phyloP scores from a whole-genome alignment of 1,140 invertebrate genomes.

The Drosophila nasuta region DNA sequence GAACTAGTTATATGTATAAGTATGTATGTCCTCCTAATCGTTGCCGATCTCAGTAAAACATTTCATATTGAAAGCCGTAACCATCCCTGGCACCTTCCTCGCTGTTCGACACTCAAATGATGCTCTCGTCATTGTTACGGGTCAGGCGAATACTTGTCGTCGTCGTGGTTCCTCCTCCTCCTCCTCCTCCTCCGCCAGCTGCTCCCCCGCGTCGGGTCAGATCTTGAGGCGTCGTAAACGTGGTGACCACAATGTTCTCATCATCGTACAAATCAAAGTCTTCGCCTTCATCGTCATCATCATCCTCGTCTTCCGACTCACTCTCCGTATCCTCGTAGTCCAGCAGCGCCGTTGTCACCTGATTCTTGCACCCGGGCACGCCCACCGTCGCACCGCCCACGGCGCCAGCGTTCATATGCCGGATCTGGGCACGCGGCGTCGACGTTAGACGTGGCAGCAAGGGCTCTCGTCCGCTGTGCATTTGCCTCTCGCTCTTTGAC shows the following conservation, averaged over 20 bases:
- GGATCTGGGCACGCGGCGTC: constrained; percentile 77
- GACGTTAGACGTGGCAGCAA: constrained; percentile 71
- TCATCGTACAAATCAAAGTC: constrained; percentile 84
- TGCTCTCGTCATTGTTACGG: constrained; percentile 83
- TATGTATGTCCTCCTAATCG: constrained; percentile 11
- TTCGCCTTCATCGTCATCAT: constrained; percentile 80
- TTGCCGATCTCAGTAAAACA: constrained; percentile 65
- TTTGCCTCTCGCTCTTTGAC: constrained; percentile 55
- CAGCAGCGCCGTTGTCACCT: constrained; percentile 77
- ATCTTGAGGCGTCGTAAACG: constrained; percentile 68
- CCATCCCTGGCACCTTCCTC: constrained; percentile 15
- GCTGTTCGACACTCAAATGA: constrained; percentile 73
- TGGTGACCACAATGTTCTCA: constrained; percentile 82
- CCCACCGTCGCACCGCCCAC: constrained; percentile 57
- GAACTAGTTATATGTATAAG: constrained; percentile 2
- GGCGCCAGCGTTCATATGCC: constrained; percentile 69
- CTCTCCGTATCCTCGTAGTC: constrained; percentile 73
- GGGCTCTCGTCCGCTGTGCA: constrained; percentile 69
- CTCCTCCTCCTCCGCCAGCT: constrained; percentile 25
- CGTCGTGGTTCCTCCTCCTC: constrained; percentile 62
- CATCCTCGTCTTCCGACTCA: constrained; percentile 77
- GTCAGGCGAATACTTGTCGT: constrained; percentile 78
- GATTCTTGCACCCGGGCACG: constrained; percentile 62
- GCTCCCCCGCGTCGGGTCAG: constrained; percentile 40
- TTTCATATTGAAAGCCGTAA: constrained; percentile 60